Evolutionary conservation across 2,797 vertebrate species (phyloP), one percentile per base, ranked within the genome.

Genomic region (Discoglossus pictus): DNA sequence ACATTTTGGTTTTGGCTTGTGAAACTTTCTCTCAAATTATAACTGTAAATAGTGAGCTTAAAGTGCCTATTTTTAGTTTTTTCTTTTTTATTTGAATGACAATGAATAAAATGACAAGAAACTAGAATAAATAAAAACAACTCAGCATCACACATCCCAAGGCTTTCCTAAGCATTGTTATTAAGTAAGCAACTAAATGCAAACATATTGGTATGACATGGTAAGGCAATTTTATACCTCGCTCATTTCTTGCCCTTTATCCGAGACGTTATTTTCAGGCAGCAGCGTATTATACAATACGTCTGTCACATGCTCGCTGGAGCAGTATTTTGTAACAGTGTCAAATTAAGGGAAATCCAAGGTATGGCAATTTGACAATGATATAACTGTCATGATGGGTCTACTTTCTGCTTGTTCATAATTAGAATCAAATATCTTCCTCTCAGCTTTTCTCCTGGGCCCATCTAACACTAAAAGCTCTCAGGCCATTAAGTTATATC

Each of bases 401-500:
- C 76, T 78, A 68, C 61, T 79, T 86, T 77, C 75, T 75, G 71
- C 75, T 76, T 79, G 72, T 78, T 81, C 67, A 65, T 84, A 88
- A 83, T 83, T 84, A 82, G 78, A 89, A 85, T 86, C 78, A 89
- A 83, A 84, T 86, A 84, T 83, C 78, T 76, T 71, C 61, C 74
- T 80, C 75, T 87, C 83, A 81, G 79, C 70, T 0, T 81, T 85
- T 88, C 80, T 82, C 78, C 54, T 80, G 76, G 72, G 75, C 70
- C 82, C 73, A 77, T 65, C 69, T 74, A 81, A 66, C 67, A 71
- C 76, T 79, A 75, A 83, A 87, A 86, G 68, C 74, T 84, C 74
- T 81, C 72, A 82, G 73, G 79, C 80, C 80, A 84, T 90, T 88
- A 91, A 87, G 76, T 80, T 72, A 78, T 84, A 84, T 88, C 81